These are phyloP conservation scores for Magallana angulata DNA, from an alignment of 1,140 invertebrate species.

Conservation along the genomic window DNA sequence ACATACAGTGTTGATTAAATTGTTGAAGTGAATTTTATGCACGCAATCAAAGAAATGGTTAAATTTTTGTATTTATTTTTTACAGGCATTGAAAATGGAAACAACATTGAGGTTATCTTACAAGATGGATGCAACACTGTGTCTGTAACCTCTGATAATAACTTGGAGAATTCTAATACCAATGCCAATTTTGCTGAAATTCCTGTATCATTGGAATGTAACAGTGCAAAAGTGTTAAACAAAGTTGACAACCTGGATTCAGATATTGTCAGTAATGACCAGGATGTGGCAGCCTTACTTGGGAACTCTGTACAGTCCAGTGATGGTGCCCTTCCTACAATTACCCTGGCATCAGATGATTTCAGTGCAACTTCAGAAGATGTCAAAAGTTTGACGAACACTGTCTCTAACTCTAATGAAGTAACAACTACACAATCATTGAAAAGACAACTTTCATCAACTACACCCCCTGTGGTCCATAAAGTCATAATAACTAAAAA, in stretches of 20 bases:
- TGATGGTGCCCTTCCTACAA: conserved; percentile 44
- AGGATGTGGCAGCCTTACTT: conserved; percentile 15
- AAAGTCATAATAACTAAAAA: conserved; percentile 84
- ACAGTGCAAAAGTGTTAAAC: conserved; percentile 1
- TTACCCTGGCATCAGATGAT: conserved; percentile 24
- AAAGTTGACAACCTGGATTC: conserved; percentile 36
- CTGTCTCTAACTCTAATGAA: conserved; percentile 10
- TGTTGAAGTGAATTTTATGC: no score
- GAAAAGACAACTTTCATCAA: conserved; percentile 51
- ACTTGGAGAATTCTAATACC: neutral
- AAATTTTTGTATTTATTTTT: neutral
- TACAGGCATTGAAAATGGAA: conserved; percentile 33
- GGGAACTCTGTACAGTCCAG: conserved; percentile 35
- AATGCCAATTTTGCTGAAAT: conserved; percentile 19
- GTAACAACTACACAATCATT: conserved; percentile 39
- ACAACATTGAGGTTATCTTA: conserved; percentile 15
- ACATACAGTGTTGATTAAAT: no score
- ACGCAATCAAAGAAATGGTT: no score
- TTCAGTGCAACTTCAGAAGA: neutral
- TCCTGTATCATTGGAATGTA: neutral
- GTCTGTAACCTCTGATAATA: neutral
- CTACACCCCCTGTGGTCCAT: conserved; percentile 73
- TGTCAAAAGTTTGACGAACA: neutral
- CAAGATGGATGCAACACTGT: conserved; percentile 11
- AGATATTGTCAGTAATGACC: neutral